Percentiles rank a stretch among this genome's conserved stretches.
phyloP scores from a whole-genome alignment of 2,888 invertebrate species.

The Dendrolimus houi region DNA sequence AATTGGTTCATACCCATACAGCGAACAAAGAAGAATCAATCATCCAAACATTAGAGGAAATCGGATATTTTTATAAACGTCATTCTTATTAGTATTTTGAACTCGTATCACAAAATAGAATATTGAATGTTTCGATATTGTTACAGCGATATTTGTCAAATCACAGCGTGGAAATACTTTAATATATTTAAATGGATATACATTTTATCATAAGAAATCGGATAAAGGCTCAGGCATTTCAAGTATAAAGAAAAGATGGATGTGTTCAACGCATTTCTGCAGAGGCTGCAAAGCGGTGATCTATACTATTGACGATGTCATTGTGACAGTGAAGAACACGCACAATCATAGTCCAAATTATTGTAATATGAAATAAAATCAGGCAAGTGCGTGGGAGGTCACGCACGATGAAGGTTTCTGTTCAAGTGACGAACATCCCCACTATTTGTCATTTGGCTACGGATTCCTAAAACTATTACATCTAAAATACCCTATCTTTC shows the following conservation, averaged over 20 bases:
- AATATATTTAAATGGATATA: conserved; percentile 6
- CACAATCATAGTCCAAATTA: conserved; percentile 22
- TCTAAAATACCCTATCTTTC: too few relatives aligned
- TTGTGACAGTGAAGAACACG: conserved; percentile 14
- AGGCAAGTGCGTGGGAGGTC: background rate
- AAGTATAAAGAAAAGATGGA: conserved; percentile 12
- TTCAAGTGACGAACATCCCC: too few relatives aligned
- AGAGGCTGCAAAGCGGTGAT: conserved; percentile 24
- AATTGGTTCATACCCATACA: too few relatives aligned
- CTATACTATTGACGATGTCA: conserved; percentile 18
- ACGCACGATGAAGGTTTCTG: too few relatives aligned
- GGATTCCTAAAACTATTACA: too few relatives aligned
- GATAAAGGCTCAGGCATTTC: background rate
- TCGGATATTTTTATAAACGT: too few relatives aligned
- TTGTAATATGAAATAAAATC: background rate
- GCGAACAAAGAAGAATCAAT: too few relatives aligned
- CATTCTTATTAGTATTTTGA: too few relatives aligned
- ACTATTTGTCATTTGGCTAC: too few relatives aligned
- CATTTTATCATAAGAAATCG: conserved; percentile 9
- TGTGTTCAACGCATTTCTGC: conserved; percentile 21
- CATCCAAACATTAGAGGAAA: too few relatives aligned
- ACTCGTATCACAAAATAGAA: too few relatives aligned
- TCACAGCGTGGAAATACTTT: conserved; percentile 15
- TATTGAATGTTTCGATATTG: background rate
- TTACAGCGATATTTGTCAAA: conserved; percentile 15